Evolutionary conservation across 2,888 invertebrate species (phyloP).

Genomic region (Oxycera nigricornis): DNA sequence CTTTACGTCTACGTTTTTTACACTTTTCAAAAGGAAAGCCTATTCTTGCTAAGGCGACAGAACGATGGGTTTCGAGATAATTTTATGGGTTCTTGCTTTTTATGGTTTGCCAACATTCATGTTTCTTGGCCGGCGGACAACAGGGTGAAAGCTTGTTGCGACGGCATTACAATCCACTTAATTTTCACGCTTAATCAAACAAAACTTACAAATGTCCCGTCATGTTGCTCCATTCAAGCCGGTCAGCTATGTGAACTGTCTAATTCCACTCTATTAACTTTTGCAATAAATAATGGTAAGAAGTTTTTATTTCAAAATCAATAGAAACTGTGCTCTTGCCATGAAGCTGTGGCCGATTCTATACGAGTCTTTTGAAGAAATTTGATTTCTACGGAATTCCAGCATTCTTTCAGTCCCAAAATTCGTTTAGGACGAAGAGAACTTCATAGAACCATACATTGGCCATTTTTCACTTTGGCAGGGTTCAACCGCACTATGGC

Average conservation of each 20-base stretch:
- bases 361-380: background rate
- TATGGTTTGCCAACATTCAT: background rate
- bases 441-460: background rate
- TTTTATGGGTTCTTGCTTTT: background rate
- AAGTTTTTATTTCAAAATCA: slow-evolving; percentile 3
- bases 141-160: background rate
- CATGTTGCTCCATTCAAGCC: background rate
- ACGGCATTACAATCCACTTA: background rate
- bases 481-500: background rate
- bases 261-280: slow-evolving; percentile 29
- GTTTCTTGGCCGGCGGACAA: background rate
- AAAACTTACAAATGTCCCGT: background rate
- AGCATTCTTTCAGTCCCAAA: background rate
- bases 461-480: background rate
- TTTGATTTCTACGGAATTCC: slow-evolving; percentile 4
- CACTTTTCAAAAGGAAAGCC: background rate
- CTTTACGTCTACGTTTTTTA: background rate
- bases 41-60: background rate
- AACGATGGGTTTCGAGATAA: too few species aligned
- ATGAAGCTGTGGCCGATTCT: background rate
- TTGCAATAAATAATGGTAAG: slow-evolving; percentile 18
- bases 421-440: background rate
- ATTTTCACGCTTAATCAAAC: slow-evolving; percentile 21
- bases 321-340: background rate
- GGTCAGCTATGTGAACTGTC: slow-evolving; percentile 2